phyloP scores from a whole-genome alignment of 2,888 invertebrate species.

The Oscheius sp. region DNA sequence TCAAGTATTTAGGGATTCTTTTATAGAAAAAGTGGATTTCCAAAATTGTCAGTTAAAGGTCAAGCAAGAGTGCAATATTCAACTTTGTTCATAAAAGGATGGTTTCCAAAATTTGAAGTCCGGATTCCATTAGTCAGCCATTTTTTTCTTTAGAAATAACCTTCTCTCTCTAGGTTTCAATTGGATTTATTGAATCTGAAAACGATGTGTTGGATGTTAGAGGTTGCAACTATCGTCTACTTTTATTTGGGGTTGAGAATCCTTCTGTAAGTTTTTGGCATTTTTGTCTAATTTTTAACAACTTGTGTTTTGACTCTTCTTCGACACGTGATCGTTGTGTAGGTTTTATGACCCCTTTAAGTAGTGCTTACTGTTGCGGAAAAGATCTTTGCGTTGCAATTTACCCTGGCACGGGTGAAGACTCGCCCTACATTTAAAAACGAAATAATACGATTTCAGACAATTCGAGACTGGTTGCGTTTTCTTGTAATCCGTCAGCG shows the following conservation, averaged over 20 bases:
- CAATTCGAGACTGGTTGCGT: conserved; percentile 60
- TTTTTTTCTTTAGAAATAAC: background rate
- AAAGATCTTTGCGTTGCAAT: background rate
- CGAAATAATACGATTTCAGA: conserved; percentile 30
- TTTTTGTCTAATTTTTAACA: background rate
- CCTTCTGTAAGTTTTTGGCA: conserved; percentile 33
- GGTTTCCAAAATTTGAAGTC: conserved; percentile 35
- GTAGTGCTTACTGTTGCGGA: no score
- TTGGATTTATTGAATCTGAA: conserved; percentile 50
- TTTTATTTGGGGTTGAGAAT: conserved; percentile 50
- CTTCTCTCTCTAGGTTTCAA: conserved; percentile 41
- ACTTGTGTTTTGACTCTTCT: no score
- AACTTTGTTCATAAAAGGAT: conserved; percentile 36
- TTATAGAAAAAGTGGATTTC: conserved; percentile 40
- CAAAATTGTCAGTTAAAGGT: conserved; percentile 45
- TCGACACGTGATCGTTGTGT: no score
- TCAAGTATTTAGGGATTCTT: conserved; percentile 38
- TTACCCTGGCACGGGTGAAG: background rate
- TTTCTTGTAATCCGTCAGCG: conserved; percentile 63
- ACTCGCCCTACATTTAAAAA: no score
- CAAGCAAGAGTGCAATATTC: conserved; percentile 45
- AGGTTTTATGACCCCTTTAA: no score
- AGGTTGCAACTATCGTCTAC: conserved; percentile 44
- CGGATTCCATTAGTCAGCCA: conserved; percentile 27
- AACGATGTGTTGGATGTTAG: conserved; percentile 48